Evolutionary conservation across 2,797 vertebrate species (phyloP).

Genomic region (Mormyrops attenuatus): DNA sequence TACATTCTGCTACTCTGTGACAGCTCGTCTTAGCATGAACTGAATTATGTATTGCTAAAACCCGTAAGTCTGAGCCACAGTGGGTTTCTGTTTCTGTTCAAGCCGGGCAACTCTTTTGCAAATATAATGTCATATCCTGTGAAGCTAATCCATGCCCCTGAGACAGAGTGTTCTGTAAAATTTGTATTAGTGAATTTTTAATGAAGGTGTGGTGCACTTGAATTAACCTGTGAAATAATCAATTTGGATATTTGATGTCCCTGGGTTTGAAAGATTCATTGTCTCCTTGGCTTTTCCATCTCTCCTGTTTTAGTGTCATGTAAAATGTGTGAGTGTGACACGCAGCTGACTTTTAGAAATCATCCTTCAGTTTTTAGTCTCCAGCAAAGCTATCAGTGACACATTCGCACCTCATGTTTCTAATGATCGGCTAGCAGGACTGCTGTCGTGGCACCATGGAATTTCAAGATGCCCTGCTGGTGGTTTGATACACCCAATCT

Average conservation of each 20-base stretch:
- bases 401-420: not conserved
- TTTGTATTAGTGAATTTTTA: conserved; percentile 14
- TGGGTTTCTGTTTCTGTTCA: not conserved
- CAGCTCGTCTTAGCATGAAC: not conserved
- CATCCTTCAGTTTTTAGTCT: not conserved
- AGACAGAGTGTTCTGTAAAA: not conserved
- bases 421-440: not conserved
- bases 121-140: conserved; percentile 7
- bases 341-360: conserved; percentile 3
- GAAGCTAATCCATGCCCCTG: conserved; percentile 3
- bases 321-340: not conserved
- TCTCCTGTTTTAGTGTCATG: not conserved
- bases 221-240: conserved; percentile 3
- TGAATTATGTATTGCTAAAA: conserved; percentile 5
- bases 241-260: conserved; percentile 2
- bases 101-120: not conserved
- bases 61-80: conserved; percentile 4
- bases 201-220: conserved; percentile 5
- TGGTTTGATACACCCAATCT: not conserved
- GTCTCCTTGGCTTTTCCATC: not conserved
- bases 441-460: not conserved
- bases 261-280: not conserved
- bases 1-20: not conserved
- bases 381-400: not conserved
- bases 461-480: conserved; percentile 1